phyloP scores from a whole-genome alignment of 1,140 invertebrate species.

The Venturia canescens region DNA sequence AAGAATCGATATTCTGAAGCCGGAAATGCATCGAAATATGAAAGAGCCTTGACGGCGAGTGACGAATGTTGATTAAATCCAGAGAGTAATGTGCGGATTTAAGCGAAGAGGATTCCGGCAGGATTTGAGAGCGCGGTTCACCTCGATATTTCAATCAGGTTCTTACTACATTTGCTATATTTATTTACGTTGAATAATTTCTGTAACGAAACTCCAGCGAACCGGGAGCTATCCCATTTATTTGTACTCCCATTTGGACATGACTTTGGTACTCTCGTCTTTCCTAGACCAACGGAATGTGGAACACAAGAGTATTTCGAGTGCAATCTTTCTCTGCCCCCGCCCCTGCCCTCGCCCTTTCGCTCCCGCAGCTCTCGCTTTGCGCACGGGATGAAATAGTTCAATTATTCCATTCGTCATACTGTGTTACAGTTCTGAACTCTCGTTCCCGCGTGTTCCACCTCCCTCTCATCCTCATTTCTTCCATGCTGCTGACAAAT shows the following conservation, averaged over 20 bases:
- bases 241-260: not conserved
- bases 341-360: not conserved
- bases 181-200: too few relatives aligned
- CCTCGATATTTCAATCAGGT: too few relatives aligned
- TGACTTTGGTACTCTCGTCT: not conserved
- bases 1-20: too few relatives aligned
- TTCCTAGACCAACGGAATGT: slow-evolving; percentile 7
- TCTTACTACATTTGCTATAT: too few relatives aligned
- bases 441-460: not conserved
- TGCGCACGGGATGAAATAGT: slow-evolving; percentile 6
- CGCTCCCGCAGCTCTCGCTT: not conserved
- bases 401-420: slow-evolving; percentile 7
- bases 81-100: too few relatives aligned
- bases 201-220: too few relatives aligned
- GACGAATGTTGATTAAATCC: too few relatives aligned
- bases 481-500: not conserved
- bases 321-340: not conserved
- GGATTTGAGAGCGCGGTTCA: too few relatives aligned
- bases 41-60: too few relatives aligned
- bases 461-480: not conserved
- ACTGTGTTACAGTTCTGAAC: not conserved
- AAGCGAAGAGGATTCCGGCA: too few relatives aligned
- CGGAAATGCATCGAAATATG: too few relatives aligned
- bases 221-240: too few relatives aligned
- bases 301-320: not conserved